Percentiles rank a stretch among this genome's conserved stretches.
Evolutionary conservation across 2,113 vertebrate species (phyloP).

Genomic region (Prunella himalayana): DNA sequence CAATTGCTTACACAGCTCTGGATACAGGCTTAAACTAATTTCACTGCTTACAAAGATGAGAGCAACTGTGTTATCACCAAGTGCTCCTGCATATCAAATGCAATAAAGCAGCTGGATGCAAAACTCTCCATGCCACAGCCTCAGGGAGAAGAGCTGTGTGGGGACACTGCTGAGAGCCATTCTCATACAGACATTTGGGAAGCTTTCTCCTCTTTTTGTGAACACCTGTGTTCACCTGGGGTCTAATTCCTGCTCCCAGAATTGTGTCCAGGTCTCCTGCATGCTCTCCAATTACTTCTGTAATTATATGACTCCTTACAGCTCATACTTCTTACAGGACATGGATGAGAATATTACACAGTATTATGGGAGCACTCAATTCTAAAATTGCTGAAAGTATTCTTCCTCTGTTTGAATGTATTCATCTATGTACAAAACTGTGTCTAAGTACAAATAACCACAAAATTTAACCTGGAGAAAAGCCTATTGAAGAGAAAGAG

Average conservation of each 20-base stretch:
- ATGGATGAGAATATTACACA: neutral
- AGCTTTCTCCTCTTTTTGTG: neutral
- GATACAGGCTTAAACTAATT: neutral
- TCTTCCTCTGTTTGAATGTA: neutral
- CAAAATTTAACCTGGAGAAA: neutral
- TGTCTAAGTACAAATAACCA: neutral
- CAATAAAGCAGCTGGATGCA: neutral
- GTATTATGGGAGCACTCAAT: neutral
- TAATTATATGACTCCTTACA: neutral
- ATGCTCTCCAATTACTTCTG: neutral
- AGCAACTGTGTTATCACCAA: neutral
- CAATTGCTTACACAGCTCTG: neutral
- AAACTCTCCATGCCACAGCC: neutral
- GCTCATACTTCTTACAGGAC: neutral
- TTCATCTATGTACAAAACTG: neutral
- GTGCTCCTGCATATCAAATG: neutral
- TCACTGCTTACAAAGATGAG: neutral
- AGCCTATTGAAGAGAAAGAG: neutral
- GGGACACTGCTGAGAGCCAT: neutral
- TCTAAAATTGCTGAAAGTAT: neutral
- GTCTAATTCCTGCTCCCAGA: neutral
- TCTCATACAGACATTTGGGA: neutral
- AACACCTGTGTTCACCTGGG: neutral
- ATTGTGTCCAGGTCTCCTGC: neutral
- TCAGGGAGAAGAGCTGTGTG: neutral